phyloP scores from a whole-genome alignment of 2,113 vertebrate genomes.

The Embiotoca jacksoni region DNA sequence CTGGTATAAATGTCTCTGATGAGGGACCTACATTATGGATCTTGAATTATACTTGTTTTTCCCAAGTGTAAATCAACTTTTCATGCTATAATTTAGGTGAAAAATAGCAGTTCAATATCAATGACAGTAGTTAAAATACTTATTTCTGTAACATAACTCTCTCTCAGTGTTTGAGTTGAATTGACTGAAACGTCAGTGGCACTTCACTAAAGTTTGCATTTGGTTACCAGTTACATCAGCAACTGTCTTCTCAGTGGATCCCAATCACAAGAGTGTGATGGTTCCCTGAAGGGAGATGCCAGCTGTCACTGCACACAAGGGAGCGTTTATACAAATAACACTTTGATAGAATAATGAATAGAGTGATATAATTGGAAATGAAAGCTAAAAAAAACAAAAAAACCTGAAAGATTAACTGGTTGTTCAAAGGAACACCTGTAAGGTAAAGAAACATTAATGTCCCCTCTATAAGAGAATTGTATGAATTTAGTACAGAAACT shows the following conservation, averaged over 20 bases:
- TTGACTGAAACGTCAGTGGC: slow-evolving; percentile 21
- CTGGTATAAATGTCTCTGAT: not conserved
- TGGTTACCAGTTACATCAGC: slow-evolving; percentile 37
- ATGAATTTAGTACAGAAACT: not conserved
- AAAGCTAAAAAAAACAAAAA: slow-evolving; percentile 51
- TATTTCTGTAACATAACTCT: slow-evolving; percentile 27
- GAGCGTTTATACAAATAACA: slow-evolving; percentile 32
- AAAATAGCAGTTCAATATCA: not conserved
- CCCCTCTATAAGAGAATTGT: not conserved
- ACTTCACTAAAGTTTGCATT: slow-evolving; percentile 36
- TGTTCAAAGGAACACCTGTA: slow-evolving; percentile 26
- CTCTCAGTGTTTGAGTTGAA: slow-evolving; percentile 30
- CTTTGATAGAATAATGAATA: slow-evolving; percentile 37
- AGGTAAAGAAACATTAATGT: slow-evolving; percentile 6
- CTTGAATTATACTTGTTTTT: not conserved
- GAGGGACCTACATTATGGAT: not conserved
- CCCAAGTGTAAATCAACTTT: not conserved
- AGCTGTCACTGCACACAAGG: slow-evolving; percentile 38
- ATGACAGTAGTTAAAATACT: not conserved
- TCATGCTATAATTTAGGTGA: not conserved
- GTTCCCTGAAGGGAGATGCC: slow-evolving; percentile 29
- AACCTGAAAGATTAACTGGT: slow-evolving; percentile 14
- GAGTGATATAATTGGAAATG: slow-evolving; percentile 34
- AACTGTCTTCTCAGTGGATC: slow-evolving; percentile 18
- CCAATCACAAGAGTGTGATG: slow-evolving; percentile 15